Base-by-base conservation (phyloP, 2,113 vertebrate genomes). In the Natator depressus region DNA sequence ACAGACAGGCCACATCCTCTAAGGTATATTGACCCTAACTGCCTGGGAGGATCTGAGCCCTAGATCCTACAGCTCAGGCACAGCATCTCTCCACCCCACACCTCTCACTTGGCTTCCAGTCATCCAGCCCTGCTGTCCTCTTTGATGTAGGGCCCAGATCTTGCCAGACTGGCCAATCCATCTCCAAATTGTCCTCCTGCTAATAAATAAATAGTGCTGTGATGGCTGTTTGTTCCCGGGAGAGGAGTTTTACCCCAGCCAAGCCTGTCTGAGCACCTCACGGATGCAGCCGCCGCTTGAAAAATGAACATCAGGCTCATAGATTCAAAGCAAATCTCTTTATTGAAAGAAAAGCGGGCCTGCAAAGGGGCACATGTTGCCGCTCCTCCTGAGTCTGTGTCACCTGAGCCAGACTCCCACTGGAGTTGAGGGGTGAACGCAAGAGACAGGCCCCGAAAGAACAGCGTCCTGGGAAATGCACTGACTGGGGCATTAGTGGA, bases 241-340 rank as follows among this genome's bases (percentile, higher is more conserved):
- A 84, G 69, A 76, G 13, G 88, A 96, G 46, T 88, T 92, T 87
- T 13, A 3, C 55, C 90, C 82, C 79, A 95, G 96, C 90, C 94
- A 96, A 96, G 91, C 90, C 85, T 46, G 81, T 95, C 95, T 95
- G 95, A 96, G 94, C 90, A 57, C 65, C 94, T 65, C 82, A 82
- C 51, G 94, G 85, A 83, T 5, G 85, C 85, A 80, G 13, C n/a
- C 10, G 4, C 91, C 50, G 2, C 81, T 84, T 0, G 0, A 65
- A 42, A 84, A 2, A 10, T 8, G 2, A 91, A 59, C 72, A 1
- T 29, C 59, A 3, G 87, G 24, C 14, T 25, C 31, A 2, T 69
- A 46, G 54, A 47, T 20, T 24, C 6, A 14, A 22, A 49, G 31
- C 11, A 6, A 75, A 55, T 35, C 47, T 57, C 80, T 50, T n/a